phyloP scores from a whole-genome alignment of 2,113 vertebrate species.

The Xiphias gladius region DNA sequence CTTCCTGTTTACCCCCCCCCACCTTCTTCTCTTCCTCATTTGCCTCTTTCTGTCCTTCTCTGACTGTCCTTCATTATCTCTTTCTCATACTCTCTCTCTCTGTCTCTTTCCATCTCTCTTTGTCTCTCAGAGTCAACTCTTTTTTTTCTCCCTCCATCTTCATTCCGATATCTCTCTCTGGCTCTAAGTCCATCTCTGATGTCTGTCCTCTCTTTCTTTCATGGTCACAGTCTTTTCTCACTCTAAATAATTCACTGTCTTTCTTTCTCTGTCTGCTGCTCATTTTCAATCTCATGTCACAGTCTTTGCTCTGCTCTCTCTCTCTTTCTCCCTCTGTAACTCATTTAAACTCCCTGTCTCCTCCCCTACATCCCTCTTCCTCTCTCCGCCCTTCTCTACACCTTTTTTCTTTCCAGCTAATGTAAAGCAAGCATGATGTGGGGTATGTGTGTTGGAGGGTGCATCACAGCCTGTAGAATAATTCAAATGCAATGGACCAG shows the following conservation, averaged over 20 bases:
- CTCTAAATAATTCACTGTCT: constrained; percentile 35
- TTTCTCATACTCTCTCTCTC: constrained; percentile 80
- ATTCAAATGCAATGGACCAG: constrained; percentile 99
- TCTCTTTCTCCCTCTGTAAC: constrained; percentile 12
- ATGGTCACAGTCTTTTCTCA: constrained; percentile 17
- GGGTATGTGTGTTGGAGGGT: constrained; percentile 4
- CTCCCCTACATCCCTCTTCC: constrained; percentile 1
- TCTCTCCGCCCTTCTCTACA: not conserved
- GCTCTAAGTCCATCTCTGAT: constrained; percentile 19
- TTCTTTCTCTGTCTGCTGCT: not conserved
- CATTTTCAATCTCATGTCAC: constrained; percentile 23
- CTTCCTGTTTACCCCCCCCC: constrained; percentile 82
- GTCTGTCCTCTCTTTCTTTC: constrained; percentile 28
- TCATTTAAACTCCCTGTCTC: constrained; percentile 26
- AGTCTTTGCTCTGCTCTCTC: constrained; percentile 1
- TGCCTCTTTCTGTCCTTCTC: constrained; percentile 64
- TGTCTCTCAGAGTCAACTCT: constrained; percentile 14
- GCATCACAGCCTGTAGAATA: constrained; percentile 90
- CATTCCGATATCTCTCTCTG: constrained; percentile 10
- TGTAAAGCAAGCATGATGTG: constrained; percentile 82
- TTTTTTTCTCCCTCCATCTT: not conserved
- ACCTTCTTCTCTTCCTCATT: constrained; percentile 38
- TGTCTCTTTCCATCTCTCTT: constrained; percentile 4
- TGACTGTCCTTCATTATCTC: constrained; percentile 87
- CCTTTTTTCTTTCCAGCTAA: constrained; percentile 75